Evolutionary conservation across 1,140 invertebrate genomes (phyloP).

Genomic region (Achatina immaculata): DNA sequence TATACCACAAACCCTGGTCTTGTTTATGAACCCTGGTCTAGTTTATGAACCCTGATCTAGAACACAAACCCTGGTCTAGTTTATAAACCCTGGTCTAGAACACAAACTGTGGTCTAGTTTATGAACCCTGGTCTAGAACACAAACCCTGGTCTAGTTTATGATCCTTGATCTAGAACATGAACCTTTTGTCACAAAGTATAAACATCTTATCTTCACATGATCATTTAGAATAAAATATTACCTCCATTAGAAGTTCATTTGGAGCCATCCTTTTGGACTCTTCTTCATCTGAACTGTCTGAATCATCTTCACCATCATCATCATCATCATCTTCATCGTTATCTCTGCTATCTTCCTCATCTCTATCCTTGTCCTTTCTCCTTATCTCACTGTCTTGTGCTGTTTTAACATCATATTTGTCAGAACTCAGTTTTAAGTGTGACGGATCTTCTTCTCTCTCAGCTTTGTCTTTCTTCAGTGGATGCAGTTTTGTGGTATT

Average conservation of each 20-base stretch:
- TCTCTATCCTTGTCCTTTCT: background rate
- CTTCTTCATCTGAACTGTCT: conserved; percentile 45
- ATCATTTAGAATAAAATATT: background rate
- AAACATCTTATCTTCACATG: too few relatives aligned
- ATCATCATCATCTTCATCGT: conserved; percentile 40
- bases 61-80: too few relatives aligned
- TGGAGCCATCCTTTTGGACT: conserved; percentile 50
- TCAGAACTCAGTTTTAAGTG: background rate
- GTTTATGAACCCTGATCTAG: too few relatives aligned
- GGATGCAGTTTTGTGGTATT: background rate
- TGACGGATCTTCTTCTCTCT: background rate
- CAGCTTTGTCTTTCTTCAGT: background rate
- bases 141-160: too few relatives aligned
- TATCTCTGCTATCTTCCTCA: background rate
- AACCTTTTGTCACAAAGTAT: too few relatives aligned
- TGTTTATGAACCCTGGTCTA: too few relatives aligned
- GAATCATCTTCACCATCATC: conserved; percentile 50
- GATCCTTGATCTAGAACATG: too few relatives aligned
- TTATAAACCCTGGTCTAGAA: too few relatives aligned
- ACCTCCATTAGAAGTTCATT: conserved; percentile 63
- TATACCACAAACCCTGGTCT: too few relatives aligned
- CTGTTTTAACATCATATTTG: background rate
- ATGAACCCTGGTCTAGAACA: too few relatives aligned
- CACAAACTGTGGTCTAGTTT: too few relatives aligned
- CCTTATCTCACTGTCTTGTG: background rate